Conservation (phyloP, 2,888 invertebrate species). For the Cephus rjabovi region DNA sequence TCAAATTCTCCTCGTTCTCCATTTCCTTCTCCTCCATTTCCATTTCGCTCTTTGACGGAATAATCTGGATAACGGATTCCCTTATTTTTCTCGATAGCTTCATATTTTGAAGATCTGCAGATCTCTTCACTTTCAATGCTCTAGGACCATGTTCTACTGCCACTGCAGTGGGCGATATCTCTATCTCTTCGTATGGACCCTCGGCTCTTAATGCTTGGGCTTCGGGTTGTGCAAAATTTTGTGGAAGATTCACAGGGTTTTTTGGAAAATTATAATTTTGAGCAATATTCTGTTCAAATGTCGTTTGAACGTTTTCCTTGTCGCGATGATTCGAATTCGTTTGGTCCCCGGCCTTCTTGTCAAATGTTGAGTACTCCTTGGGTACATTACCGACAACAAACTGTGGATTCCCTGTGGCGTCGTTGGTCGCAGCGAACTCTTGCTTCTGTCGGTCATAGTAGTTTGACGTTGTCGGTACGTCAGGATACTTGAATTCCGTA, state of each 20-base stretch:
- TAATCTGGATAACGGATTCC: constrained; percentile 56
- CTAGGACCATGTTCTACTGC: constrained; percentile 67
- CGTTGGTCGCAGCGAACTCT: constrained; percentile 30
- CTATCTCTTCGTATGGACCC: constrained; percentile 51
- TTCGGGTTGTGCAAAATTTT: constrained; percentile 28
- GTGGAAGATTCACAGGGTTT: constrained; percentile 22
- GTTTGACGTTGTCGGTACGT: constrained; percentile 45
- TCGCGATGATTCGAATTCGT: constrained; percentile 8
- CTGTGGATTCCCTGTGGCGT: constrained; percentile 58
- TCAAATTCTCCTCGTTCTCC: constrained; percentile 53
- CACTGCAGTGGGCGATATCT: constrained; percentile 56
- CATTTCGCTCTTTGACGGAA: constrained; percentile 54
- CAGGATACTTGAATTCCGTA: constrained; percentile 55
- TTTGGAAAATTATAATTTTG: constrained; percentile 40
- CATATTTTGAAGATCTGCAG: background rate
- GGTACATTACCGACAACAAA: constrained; percentile 78
- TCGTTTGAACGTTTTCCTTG: constrained; percentile 7
- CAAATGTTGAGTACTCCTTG: constrained; percentile 66
- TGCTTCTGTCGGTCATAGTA: constrained; percentile 46
- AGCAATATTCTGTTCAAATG: constrained; percentile 31
- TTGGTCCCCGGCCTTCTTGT: constrained; percentile 26
- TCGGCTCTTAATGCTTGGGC: constrained; percentile 29
- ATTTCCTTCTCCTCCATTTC: constrained; percentile 44
- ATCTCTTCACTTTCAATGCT: constrained; percentile 5
- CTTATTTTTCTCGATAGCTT: constrained; percentile 26